Conservation (phyloP, 2,888 invertebrate species). For the Hirtodrosophila histrioides region DNA sequence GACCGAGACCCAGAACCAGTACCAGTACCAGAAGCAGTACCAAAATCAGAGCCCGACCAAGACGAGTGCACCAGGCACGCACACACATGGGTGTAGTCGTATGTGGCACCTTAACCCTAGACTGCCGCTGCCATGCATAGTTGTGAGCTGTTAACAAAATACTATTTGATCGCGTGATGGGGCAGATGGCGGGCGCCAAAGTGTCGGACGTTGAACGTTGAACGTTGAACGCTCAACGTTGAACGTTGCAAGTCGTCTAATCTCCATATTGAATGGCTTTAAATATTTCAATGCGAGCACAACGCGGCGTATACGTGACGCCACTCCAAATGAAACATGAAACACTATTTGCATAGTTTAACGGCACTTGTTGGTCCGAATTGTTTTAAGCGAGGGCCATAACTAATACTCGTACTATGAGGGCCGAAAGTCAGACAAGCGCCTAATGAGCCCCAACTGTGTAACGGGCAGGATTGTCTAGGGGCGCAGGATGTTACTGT, state of each 20-base stretch:
- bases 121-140: constrained; percentile 28
- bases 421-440: constrained; percentile 20
- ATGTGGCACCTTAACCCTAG: background rate
- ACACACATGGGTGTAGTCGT: constrained; percentile 9
- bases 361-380: constrained; percentile 15
- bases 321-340: constrained; percentile 40
- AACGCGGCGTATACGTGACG: constrained; percentile 66
- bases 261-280: constrained; percentile 67
- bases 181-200: constrained; percentile 27
- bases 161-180: constrained; percentile 71
- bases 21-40: background rate
- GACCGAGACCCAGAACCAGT: background rate
- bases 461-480: constrained; percentile 2
- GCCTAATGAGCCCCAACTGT: constrained; percentile 27
- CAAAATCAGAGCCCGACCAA: background rate
- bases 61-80: constrained; percentile 54
- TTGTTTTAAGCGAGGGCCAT: constrained; percentile 1
- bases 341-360: constrained; percentile 50
- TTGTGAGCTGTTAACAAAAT: constrained; percentile 73
- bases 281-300: constrained; percentile 57
- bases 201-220: constrained; percentile 26
- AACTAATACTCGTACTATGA: constrained; percentile 6
- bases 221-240: no score
- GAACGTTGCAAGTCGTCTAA: constrained; percentile 24
- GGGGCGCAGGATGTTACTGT: background rate